Conservation (phyloP, 1,140 invertebrate species). For the Acromyrmex charruanus region DNA sequence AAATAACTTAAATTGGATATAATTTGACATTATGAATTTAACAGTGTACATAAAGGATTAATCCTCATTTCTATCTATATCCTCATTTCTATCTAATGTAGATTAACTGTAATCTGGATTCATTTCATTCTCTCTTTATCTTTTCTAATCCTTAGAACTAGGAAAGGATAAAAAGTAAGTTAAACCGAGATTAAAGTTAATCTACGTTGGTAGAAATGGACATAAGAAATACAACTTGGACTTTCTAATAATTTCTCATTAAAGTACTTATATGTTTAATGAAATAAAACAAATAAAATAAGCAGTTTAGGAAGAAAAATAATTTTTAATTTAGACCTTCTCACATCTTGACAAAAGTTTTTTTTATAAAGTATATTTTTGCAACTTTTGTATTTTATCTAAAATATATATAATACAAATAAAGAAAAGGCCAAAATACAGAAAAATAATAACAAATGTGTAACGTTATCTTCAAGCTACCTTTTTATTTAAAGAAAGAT, state of each 20-base stretch:
- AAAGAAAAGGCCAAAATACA: neutral
- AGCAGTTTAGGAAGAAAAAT: neutral
- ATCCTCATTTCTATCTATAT: no score
- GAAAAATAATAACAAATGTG: neutral
- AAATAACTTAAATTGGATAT: no score
- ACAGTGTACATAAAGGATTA: no score
- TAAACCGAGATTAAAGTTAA: no score
- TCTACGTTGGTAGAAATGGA: no score
- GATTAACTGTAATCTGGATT: no score
- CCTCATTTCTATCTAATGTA: no score
- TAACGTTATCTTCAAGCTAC: neutral
- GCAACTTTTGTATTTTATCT: neutral
- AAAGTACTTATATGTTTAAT: neutral
- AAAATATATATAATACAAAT: neutral
- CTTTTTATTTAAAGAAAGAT: neutral
- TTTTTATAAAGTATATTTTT: neutral
- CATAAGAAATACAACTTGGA: slow-evolving; percentile 2
- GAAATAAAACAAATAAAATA: neutral
- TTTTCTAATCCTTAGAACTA: no score
- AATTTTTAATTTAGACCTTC: neutral
- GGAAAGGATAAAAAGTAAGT: no score
- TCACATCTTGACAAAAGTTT: slow-evolving; percentile 1
- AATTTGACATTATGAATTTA: no score
- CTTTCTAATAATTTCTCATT: neutral
- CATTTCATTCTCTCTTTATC: no score